Conservation (phyloP, 1,140 invertebrate species). For the Calycopis cecrops region DNA sequence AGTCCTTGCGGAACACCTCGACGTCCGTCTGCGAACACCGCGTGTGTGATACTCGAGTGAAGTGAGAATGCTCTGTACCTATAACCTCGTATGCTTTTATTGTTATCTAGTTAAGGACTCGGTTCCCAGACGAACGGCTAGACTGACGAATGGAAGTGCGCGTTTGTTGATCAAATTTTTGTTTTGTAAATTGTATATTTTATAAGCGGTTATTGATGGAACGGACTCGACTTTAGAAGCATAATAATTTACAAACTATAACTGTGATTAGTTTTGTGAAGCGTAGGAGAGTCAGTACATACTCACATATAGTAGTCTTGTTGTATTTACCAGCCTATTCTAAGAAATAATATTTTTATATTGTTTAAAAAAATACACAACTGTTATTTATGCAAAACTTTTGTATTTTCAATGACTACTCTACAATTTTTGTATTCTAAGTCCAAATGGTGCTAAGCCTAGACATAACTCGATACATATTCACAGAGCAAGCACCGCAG, state of each 20-base stretch:
- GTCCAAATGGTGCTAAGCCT: constrained; percentile 62
- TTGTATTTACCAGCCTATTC: constrained; percentile 46
- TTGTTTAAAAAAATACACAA: constrained; percentile 70
- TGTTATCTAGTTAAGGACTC: constrained; percentile 52
- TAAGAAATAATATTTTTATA: constrained; percentile 73
- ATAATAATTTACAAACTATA: constrained; percentile 55
- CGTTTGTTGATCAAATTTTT: constrained; percentile 51
- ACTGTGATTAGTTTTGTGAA: constrained; percentile 56
- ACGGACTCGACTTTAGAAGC: constrained; percentile 52
- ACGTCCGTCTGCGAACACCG: constrained; percentile 85
- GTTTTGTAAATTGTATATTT: constrained; percentile 68
- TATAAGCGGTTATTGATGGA: constrained; percentile 61
- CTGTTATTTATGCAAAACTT: constrained; percentile 58
- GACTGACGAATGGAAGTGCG: constrained; percentile 41
- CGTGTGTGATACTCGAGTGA: constrained; percentile 16
- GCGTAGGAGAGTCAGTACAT: constrained; percentile 28
- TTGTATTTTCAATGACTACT: constrained; percentile 54
- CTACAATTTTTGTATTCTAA: constrained; percentile 44
- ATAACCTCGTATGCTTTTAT: constrained; percentile 53
- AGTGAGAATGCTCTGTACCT: constrained; percentile 17
- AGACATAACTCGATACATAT: constrained; percentile 22
- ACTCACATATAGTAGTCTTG: constrained; percentile 26
- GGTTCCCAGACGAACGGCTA: constrained; percentile 45
- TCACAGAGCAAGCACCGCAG: constrained; percentile 2
- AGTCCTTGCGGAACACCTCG: constrained; percentile 97